Conservation (phyloP, 2,113 vertebrate species). For the Lasiurus cinereus region DNA sequence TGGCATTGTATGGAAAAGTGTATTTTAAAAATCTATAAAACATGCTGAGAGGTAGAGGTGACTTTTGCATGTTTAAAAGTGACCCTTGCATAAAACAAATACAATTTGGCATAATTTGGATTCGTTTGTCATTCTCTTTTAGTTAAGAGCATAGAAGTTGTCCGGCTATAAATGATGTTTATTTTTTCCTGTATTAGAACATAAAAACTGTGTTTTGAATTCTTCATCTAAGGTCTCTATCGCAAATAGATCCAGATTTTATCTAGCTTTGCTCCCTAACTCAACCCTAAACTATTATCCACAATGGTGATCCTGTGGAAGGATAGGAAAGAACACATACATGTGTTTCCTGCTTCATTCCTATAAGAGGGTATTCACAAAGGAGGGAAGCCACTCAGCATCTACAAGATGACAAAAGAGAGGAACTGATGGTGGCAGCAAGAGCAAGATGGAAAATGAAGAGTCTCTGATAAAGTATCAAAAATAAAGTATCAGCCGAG, state of each 20-base stretch:
- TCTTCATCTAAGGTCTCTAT: background rate
- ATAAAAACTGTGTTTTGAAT: conserved; percentile 13
- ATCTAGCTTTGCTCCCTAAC: background rate
- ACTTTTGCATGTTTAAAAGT: conserved; percentile 18
- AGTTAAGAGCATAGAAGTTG: background rate
- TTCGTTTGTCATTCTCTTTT: conserved; percentile 45
- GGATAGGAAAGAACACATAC: background rate
- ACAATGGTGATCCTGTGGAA: background rate
- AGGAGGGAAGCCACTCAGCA: background rate
- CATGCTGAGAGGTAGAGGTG: background rate
- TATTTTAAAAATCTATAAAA: conserved; percentile 53
- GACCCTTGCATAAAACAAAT: conserved; percentile 21
- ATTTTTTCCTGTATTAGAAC: background rate
- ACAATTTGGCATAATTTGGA: background rate
- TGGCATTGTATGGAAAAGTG: background rate
- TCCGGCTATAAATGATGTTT: conserved; percentile 40
- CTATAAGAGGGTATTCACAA: background rate
- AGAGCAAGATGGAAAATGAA: background rate
- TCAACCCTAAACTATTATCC: background rate
- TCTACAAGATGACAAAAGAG: background rate
- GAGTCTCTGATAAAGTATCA: background rate
- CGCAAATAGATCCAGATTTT: conserved; percentile 17
- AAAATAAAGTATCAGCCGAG: background rate
- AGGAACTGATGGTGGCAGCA: background rate
- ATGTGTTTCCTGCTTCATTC: background rate